Percentiles rank a stretch among this genome's conserved stretches.
Evolutionary conservation across 1,140 invertebrate genomes (phyloP).

Genomic region (Conus ventricosus): DNA sequence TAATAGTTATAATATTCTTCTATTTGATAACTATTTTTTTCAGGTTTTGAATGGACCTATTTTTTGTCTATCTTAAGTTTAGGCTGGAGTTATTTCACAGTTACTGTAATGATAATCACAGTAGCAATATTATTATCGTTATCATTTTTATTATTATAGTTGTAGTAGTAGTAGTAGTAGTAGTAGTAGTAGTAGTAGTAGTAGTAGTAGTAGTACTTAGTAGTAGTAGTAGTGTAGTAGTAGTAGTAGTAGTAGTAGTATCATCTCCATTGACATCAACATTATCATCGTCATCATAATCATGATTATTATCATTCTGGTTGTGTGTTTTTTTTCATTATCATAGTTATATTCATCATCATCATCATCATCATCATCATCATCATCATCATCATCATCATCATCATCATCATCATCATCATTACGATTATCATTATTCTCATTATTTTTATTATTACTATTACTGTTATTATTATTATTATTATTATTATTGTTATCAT

Average conservation of each 20-base stretch:
- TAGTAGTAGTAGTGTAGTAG: no score
- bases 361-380: neutral
- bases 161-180: neutral
- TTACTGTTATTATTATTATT: neutral
- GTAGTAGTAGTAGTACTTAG: no score
- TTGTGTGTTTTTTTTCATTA: no score
- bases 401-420: constrained; percentile 12
- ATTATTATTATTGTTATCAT: neutral
- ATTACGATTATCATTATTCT: neutral
- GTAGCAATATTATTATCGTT: neutral
- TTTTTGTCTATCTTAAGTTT: no score
- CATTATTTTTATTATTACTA: neutral
- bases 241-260: no score
- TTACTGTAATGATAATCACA: neutral
- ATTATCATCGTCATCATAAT: neutral
- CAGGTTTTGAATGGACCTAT: no score
- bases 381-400: neutral
- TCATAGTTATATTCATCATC: neutral
- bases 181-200: no score
- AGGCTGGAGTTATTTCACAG: no score
- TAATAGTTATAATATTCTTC: no score
- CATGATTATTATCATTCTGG: neutral
- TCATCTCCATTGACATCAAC: no score
- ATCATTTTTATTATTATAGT: neutral
- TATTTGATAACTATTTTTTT: no score